Base-by-base conservation (phyloP, 2,888 invertebrate species). In the Polymixis lichenea region DNA sequence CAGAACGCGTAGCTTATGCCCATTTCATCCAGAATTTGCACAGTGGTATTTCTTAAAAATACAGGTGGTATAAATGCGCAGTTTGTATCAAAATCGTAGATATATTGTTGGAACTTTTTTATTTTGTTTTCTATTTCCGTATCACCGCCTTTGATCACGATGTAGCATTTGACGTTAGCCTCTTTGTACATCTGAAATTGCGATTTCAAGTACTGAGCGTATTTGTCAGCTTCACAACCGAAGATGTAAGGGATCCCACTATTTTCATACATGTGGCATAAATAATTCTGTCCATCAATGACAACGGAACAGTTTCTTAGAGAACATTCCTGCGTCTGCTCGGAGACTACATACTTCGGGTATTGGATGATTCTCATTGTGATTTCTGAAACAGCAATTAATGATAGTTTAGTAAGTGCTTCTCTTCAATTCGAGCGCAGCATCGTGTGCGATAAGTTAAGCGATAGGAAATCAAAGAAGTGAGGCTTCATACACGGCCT, bases 121-220 rank as follows among this genome's bases (percentile, higher is more conserved):
- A 89, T 69, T 72, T 82, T 86, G 49, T 71, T 79, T 1, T 85
- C 51, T 0, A 87, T 75, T 25, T 89, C 78, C 22, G 72, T 32
- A 51, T 90, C 86, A 0, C 92, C 91, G 6, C 93, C 92, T 86
- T 93, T 91, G 61, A 93, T 89, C n/a, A 94, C 67, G 49, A 92
- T 82, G 69, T 89, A 89, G 64, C 92, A 93, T 70, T 85, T 87
- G 0, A 93, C 75, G 32, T 91, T 90, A 13, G 91, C 91, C 17
- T 85, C 67, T 77, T 88, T 88, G 77, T 90, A 94, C 76, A 85
- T 89, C 19, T 32, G 64, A 0, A 93, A 81, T 17, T 80, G 71
- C 5, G 75, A 43, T 80, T 78, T 89, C 17, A 94, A n/a, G 53
- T 82, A 85, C 1, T 81, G 51, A 5, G 91, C 92, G 53, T 89